These are phyloP conservation scores for Phocoena sinus DNA, from an alignment of 2,113 vertebrate species.

Conservation along the genomic window DNA sequence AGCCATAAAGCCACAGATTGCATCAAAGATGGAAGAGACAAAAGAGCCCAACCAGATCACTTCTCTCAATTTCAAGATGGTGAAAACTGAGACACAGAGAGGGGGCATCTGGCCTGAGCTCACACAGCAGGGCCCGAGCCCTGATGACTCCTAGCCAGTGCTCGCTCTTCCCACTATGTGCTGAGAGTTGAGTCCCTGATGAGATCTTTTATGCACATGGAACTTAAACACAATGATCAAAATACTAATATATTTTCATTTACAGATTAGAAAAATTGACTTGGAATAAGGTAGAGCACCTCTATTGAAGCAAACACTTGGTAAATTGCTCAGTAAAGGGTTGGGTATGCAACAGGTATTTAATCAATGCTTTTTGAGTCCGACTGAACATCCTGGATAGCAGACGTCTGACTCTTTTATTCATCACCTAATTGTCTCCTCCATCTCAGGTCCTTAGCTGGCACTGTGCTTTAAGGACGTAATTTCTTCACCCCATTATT, in stretches of 20 bases:
- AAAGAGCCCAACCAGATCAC: neutral
- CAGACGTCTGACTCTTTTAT: neutral
- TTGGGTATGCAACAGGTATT: constrained; percentile 4
- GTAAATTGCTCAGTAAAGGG: constrained; percentile 23
- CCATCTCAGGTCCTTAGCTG: neutral
- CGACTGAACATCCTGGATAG: neutral
- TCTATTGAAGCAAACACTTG: constrained; percentile 14
- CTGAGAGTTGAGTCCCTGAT: neutral
- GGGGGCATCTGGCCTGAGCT: accelerated
- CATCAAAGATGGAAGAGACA: neutral
- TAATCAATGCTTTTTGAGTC: constrained; percentile 9
- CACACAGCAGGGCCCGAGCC: neutral
- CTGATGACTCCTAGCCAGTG: neutral
- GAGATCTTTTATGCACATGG: neutral
- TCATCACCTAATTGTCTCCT: neutral
- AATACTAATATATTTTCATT: neutral
- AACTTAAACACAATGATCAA: neutral
- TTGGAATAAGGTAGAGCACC: neutral
- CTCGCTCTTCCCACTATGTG: accelerated
- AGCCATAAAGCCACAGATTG: neutral
- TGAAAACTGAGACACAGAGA: neutral
- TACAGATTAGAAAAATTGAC: neutral
- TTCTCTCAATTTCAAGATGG: neutral
- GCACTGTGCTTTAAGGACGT: constrained; percentile 4
- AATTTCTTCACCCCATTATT: constrained; percentile 3